Evolutionary conservation across 2,888 invertebrate species (phyloP).

Genomic region (Ennomos quercinarius): DNA sequence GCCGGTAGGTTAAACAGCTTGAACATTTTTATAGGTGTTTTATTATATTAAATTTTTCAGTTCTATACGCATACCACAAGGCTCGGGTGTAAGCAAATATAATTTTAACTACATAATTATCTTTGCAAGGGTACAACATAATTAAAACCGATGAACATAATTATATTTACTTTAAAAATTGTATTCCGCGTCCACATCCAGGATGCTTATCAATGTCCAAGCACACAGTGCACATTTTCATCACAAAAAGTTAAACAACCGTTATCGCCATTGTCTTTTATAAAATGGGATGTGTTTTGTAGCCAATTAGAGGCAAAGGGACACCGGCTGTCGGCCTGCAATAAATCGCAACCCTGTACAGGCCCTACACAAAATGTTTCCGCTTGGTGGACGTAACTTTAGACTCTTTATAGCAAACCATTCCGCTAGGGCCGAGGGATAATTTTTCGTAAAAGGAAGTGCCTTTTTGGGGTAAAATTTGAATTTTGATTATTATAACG

Average conservation of each 20-base stretch:
- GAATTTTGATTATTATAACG: slow-evolving; percentile 30
- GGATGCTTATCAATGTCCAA: slow-evolving; percentile 25
- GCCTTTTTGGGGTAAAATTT: slow-evolving; percentile 32
- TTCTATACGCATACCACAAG: too few species aligned
- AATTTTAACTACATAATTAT: too few species aligned
- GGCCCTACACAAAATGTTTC: slow-evolving; percentile 75
- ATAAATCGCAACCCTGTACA: slow-evolving; percentile 82
- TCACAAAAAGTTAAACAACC: slow-evolving; percentile 47
- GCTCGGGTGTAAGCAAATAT: too few species aligned
- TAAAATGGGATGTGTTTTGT: slow-evolving; percentile 80
- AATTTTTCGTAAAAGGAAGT: slow-evolving; percentile 40
- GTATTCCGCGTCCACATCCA: slow-evolving; percentile 2
- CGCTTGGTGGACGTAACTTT: slow-evolving; percentile 50
- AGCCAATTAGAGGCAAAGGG: slow-evolving; percentile 81
- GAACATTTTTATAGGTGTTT: too few species aligned
- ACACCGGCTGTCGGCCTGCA: slow-evolving; percentile 73
- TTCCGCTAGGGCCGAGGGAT: slow-evolving; percentile 31
- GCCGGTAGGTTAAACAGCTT: too few species aligned
- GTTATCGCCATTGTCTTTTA: slow-evolving; percentile 68
- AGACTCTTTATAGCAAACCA: slow-evolving; percentile 24
- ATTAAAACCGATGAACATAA: neutral
- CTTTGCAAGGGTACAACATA: neutral
- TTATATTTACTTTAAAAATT: neutral
- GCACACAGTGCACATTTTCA: slow-evolving; percentile 40
- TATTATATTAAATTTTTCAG: too few species aligned